Percentiles rank a stretch among this genome's conserved stretches.
Evolutionary conservation across 2,113 vertebrate species (phyloP).

Genomic region (Zosterops lateralis): DNA sequence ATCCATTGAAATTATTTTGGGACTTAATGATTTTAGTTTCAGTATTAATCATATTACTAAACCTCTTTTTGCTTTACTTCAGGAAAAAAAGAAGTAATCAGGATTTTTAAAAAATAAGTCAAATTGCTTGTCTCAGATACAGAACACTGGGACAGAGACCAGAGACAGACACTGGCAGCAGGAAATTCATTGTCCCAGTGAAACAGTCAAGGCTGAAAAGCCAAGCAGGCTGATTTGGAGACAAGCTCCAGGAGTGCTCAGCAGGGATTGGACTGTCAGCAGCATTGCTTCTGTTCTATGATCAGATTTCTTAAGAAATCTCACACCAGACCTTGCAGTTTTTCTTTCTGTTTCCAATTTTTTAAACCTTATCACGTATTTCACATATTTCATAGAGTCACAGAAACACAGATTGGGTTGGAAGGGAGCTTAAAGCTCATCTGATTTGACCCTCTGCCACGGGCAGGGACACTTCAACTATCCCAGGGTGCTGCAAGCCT

Average conservation of each 20-base stretch:
- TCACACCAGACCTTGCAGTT: neutral
- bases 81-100: neutral
- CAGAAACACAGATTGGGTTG: neutral
- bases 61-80: neutral
- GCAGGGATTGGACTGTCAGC: neutral
- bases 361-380: neutral
- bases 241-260: neutral
- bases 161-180: neutral
- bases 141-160: neutral
- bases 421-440: neutral
- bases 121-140: neutral
- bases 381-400: neutral
- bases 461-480: neutral
- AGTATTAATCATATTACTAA: neutral
- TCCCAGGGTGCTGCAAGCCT: neutral
- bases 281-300: fast-evolving
- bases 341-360: neutral
- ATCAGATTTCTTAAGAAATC: neutral
- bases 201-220: neutral
- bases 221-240: neutral
- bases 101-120: fast-evolving
- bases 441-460: neutral
- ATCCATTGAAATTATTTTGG: neutral
- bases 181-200: neutral
- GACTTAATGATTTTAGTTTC: neutral